Percentiles rank a stretch among this genome's conserved stretches.
Conservation (phyloP, 2,797 vertebrate species). For the Basileuterus tristriatus region DNA sequence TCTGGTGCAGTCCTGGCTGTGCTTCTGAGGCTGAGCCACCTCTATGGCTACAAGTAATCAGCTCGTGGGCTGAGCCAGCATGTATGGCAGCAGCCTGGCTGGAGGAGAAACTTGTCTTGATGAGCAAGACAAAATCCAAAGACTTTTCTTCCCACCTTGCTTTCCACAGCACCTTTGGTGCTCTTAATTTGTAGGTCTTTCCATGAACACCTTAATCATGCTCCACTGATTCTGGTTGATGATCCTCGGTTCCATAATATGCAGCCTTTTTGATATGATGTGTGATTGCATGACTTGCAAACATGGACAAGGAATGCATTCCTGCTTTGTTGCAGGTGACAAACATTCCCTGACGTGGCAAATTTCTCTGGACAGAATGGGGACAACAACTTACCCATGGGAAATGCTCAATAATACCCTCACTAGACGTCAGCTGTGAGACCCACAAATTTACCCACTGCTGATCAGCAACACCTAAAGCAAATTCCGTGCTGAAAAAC, state of each 20-base stretch:
- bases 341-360: neutral
- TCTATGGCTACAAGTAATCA: neutral
- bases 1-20: neutral
- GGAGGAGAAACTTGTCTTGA: neutral
- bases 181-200: neutral
- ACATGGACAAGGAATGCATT: neutral
- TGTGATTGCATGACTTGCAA: neutral
- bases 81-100: neutral
- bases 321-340: neutral
- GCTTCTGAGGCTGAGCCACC: neutral
- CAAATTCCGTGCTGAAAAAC: neutral
- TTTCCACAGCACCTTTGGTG: neutral
- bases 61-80: neutral
- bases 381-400: neutral
- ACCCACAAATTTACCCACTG: neutral
- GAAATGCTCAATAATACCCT: neutral
- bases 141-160: rapidly evolving
- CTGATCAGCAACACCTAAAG: neutral
- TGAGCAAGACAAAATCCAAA: neutral
- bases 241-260: neutral
- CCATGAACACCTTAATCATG: neutral
- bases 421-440: neutral
- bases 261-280: neutral
- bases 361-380: neutral
- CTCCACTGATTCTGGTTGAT: neutral